A percentile compares a stretch with the other conserved stretches of the same genome.
Evolutionary conservation across 2,113 vertebrate species (phyloP).

Genomic region (Holacanthus passer): DNA sequence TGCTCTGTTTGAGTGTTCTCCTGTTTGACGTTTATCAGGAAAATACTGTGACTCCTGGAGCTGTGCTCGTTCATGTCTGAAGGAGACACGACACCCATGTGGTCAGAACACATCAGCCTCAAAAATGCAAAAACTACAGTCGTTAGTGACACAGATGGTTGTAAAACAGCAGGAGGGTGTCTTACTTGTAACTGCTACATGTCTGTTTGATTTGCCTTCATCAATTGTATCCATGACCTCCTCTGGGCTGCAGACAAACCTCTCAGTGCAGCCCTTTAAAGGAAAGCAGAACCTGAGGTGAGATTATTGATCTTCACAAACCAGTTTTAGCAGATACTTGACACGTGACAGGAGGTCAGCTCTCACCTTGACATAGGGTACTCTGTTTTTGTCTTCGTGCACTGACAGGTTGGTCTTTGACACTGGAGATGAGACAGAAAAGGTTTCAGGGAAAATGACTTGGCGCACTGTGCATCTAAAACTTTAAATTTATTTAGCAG

Average conservation of each 20-base stretch:
- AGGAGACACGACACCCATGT: neutral
- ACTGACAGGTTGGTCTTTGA: slow-evolving; percentile 98
- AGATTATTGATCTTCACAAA: neutral
- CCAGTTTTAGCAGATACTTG: neutral
- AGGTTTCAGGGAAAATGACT: neutral
- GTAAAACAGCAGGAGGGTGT: neutral
- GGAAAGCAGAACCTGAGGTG: neutral
- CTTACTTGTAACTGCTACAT: slow-evolving; percentile 98
- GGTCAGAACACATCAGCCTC: neutral
- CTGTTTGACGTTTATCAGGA: slow-evolving; percentile 98
- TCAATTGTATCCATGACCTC: slow-evolving; percentile 99
- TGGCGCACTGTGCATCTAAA: neutral
- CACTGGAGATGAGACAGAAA: slow-evolving; percentile 81
- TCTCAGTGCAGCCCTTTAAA: slow-evolving; percentile 94
- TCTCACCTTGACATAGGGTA: slow-evolving; percentile 96
- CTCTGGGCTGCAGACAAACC: slow-evolving; percentile 98
- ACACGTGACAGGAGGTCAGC: neutral
- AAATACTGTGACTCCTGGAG: slow-evolving; percentile 98
- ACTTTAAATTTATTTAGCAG: neutral
- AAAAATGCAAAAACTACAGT: neutral
- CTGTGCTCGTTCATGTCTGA: slow-evolving; percentile 99
- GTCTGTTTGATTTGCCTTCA: slow-evolving; percentile 98
- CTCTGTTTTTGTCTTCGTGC: slow-evolving; percentile 98
- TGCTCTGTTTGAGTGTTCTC: slow-evolving; percentile 98
- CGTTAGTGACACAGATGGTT: neutral